Base-by-base conservation (phyloP, 53 echinoderm and acorn worm genomes). In the Astropecten irregularis region DNA sequence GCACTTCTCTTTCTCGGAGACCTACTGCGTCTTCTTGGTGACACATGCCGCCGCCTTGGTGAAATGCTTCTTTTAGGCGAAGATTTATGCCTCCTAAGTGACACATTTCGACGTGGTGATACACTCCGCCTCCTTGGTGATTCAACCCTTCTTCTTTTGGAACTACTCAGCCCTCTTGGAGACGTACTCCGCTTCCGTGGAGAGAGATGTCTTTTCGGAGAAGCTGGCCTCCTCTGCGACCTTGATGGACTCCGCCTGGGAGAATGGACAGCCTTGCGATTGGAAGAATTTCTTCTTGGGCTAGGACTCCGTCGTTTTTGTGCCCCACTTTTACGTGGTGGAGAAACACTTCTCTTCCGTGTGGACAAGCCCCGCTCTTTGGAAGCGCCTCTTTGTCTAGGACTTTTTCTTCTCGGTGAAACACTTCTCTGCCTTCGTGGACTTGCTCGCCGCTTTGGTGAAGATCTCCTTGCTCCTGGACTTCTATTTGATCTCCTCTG, bases 321-420 rank as follows among this genome's bases (percentile, higher is more conserved):
- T 11, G 47, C 26, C 7, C 49, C 18, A 31, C 60, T 59, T 62
- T 79, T 79, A 4, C 68, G 44, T 2, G 60, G 79, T 62, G 79
- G 79, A 42, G 79, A 29, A 47, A 61, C 11, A 62, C 79, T 79
- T 79, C 48, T 58, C 38, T 62, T 79, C 33, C 79, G 60, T 19
- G 79, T 42, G 60, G 61, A 46, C 44, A 42, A 60, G 31, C 79
- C 62, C 29, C 42, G 79, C 15, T 79, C 79, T 33, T 62, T 79
- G 11, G 79, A 79, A 30, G 61, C 38, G 21, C 33, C 34, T 30
- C 10, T 46, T 30, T 79, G 61, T 31, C 79, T 61, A 33, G 79
- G 79, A 79, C 61, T 79, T 61, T 40, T 79, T 31, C 79, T 58
- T 39, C 46, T 42, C 46, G 79, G 79, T 61, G 79, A 79, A 30